Evolutionary conservation across 1,140 invertebrate genomes (phyloP).

Genomic region (Zaprionus inermis): DNA sequence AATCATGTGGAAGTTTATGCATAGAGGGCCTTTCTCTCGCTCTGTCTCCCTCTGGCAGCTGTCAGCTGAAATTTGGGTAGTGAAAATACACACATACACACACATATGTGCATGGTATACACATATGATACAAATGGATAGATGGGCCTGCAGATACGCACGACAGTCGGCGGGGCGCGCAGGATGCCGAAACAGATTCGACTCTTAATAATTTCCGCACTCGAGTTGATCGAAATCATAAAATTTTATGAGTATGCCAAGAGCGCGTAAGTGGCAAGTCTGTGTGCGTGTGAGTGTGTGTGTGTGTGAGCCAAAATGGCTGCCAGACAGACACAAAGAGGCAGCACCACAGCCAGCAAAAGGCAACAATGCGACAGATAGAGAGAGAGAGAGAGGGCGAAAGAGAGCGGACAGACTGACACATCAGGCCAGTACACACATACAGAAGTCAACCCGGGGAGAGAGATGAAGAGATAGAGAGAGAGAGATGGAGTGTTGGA

Average conservation of each 20-base stretch:
- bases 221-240: conserved; percentile 83
- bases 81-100: conserved; percentile 10
- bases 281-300: conserved; percentile 12
- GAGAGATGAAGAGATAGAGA: not conserved
- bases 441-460: conserved; percentile 10
- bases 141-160: conserved; percentile 42
- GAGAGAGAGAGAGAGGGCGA: conserved; percentile 30
- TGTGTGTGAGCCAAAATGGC: conserved; percentile 65
- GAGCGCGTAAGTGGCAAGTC: conserved; percentile 69
- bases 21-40: conserved; percentile 15
- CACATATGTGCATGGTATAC: conserved; percentile 3
- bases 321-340: conserved; percentile 59
- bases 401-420: conserved; percentile 32
- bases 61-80: conserved; percentile 60
- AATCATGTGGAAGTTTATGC: conserved; percentile 60
- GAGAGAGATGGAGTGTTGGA: not conserved
- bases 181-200: conserved; percentile 82
- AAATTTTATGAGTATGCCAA: conserved; percentile 81
- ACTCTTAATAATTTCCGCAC: conserved; percentile 83
- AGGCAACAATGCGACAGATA: conserved; percentile 48
- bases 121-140: conserved; percentile 25
- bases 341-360: conserved; percentile 23
- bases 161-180: conserved; percentile 27
- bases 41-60: conserved; percentile 39
- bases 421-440: conserved; percentile 12